Evolutionary conservation across 2,888 invertebrate genomes (phyloP).

Genomic region (Cephus sareptanus): DNA sequence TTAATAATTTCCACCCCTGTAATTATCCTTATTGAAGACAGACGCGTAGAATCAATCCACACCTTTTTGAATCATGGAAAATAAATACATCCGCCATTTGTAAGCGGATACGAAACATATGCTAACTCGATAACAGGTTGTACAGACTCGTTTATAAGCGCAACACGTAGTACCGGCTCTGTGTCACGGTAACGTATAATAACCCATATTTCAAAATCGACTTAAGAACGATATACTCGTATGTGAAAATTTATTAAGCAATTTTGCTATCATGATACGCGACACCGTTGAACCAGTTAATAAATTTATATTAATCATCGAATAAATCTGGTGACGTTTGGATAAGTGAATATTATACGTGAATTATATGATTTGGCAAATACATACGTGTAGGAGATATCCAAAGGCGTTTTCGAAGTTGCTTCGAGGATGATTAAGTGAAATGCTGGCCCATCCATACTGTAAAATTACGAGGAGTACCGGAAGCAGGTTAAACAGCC

Average conservation of each 20-base stretch:
- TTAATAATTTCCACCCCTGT: background rate
- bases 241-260: background rate
- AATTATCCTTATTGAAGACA: background rate
- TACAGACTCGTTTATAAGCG: slow-evolving; percentile 3
- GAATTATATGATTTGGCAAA: background rate
- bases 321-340: background rate
- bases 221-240: background rate
- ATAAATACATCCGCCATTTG: slow-evolving; percentile 17
- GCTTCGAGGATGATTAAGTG: background rate
- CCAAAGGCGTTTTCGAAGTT: background rate
- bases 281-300: background rate
- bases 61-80: slow-evolving; percentile 35
- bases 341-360: background rate
- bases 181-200: background rate
- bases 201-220: background rate
- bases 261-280: background rate
- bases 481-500: slow-evolving; percentile 13
- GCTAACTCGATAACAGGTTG: slow-evolving; percentile 7
- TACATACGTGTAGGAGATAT: background rate
- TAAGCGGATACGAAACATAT: background rate
- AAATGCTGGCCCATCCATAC: background rate
- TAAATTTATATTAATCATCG: background rate
- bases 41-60: background rate
- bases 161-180: background rate
- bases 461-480: slow-evolving; percentile 2